These are phyloP conservation scores for Silurus meridionalis DNA, from an alignment of 2,113 vertebrate species.

Conservation along the genomic window DNA sequence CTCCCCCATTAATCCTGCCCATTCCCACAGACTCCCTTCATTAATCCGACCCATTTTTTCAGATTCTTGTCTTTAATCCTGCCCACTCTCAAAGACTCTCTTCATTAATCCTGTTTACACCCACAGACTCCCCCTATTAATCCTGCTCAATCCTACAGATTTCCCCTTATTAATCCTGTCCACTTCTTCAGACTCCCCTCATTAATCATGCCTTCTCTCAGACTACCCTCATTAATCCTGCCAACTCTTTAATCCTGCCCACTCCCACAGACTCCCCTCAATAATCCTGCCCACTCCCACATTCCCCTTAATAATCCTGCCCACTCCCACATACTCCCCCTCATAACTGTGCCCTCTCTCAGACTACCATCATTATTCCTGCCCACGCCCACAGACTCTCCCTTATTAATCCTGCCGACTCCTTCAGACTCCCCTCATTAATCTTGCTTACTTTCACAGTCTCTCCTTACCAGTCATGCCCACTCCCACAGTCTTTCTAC, in stretches of 20 bases:
- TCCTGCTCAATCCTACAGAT: neutral
- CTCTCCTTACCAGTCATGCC: no score
- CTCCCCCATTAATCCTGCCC: neutral
- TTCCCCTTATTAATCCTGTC: neutral
- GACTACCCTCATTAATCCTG: neutral
- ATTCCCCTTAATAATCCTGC: neutral
- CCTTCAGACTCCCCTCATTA: no score
- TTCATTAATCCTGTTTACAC: neutral
- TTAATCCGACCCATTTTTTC: neutral
- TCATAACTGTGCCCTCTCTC: neutral
- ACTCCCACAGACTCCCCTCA: neutral
- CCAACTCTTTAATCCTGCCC: neutral
- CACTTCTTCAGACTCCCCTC: neutral
- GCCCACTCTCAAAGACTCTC: neutral
- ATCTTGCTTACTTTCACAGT: neutral
- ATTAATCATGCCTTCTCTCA: neutral
- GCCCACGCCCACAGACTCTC: no score
- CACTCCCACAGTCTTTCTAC: no score
- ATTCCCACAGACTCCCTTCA: neutral
- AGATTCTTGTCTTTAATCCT: neutral
- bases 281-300: neutral
- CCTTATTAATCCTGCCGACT: neutral
- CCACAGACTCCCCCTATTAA: neutral
- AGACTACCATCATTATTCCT: neutral
- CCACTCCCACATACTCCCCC: neutral